Evolutionary conservation across 2,797 vertebrate species (phyloP), one percentile per base, ranked within the genome.

Genomic region (Neosalanx taihuensis): DNA sequence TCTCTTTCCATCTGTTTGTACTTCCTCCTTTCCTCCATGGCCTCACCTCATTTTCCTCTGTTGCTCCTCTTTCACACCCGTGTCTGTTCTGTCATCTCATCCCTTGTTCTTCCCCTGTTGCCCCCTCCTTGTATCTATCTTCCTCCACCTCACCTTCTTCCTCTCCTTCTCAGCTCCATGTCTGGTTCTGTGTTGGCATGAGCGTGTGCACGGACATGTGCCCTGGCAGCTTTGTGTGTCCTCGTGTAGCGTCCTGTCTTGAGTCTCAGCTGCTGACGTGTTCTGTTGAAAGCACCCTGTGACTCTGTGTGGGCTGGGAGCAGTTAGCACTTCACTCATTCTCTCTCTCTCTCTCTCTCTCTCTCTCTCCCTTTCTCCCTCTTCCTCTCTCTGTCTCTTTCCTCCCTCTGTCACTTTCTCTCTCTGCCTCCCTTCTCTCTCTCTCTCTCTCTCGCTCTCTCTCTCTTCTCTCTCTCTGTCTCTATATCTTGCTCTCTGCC

Each of bases 1-100:
- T 98, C 98, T 98, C 96, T 99, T 92, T 98, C 98, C 94, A 99
- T 99, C 97, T 99, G 98, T 99, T 97, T 98, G 98, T 99, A 99
- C 96, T 94, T 95, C 92, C 94, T 96, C 93, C 95, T 94, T 93
- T 96, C 94, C 92, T 84, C 91, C 94, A 92, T 94, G 92, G 85
- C 92, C 92, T 85, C 81, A 26, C 86, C 82, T 83, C 41, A 41
- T 41, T 41, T 26, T 26, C 23, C 63, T 23, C 2, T 65, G 3
- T 20, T 33, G 6, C 30, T 31, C 31, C 31, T 35, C 62, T 64
- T 7, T 18, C 30, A 18, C 30, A 35, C 62, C 20, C 26, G 30
- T 18, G 20, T 31, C 60, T 10, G 31, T 17, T 64, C 26, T 33
- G 59, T 3, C 15, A 13, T 41, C 23, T 26, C 3, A 62, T 20